phyloP scores from a whole-genome alignment of 2,113 vertebrate species.

The Notechis scutatus region DNA sequence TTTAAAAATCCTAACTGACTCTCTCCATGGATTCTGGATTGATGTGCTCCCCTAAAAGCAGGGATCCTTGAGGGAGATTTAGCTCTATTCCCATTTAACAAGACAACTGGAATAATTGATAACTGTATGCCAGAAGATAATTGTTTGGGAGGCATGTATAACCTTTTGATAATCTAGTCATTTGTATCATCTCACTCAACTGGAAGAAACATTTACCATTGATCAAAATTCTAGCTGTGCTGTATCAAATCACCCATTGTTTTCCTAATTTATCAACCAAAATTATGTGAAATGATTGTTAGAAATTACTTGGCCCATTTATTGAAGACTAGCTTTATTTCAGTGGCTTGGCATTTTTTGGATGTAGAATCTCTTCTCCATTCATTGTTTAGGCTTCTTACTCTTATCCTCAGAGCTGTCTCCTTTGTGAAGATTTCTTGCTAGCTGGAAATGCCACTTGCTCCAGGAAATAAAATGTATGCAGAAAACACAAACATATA shows the following conservation, averaged over 20 bases:
- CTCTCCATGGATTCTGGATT: not conserved
- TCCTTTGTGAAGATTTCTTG: not conserved
- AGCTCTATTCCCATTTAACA: too few species aligned
- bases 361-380: not conserved
- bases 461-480: not conserved
- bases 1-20: not conserved
- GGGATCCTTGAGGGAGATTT: not conserved
- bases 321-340: not conserved
- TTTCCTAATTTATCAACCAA: not conserved
- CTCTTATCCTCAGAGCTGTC: not conserved
- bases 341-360: not conserved
- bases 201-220: not conserved
- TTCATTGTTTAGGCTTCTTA: not conserved
- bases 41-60: rapidly evolving
- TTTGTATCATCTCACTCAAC: not conserved
- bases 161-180: not conserved
- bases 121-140: not conserved
- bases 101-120: not conserved
- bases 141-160: not conserved
- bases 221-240: not conserved
- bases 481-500: not conserved
- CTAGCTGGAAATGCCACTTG: not conserved
- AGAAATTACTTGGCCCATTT: not conserved
- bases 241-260: not conserved
- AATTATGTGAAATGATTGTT: not conserved